Evolutionary conservation across 2,113 vertebrate species (phyloP).

Genomic region (Laticauda colubrina): DNA sequence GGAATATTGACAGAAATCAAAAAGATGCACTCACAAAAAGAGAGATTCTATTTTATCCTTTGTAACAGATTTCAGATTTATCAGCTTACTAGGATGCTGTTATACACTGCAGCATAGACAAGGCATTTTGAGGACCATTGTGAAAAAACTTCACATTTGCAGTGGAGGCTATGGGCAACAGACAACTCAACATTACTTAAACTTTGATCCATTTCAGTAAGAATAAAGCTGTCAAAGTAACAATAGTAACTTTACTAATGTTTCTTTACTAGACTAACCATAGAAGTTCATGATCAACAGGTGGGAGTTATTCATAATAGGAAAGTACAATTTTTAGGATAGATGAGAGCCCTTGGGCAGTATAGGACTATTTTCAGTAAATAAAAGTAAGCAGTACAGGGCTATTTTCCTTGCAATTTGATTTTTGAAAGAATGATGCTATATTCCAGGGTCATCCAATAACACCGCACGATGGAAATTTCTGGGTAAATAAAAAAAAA

Average conservation of each 20-base stretch:
- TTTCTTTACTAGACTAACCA: constrained; percentile 70
- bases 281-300: constrained; percentile 82
- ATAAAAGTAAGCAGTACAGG: neutral
- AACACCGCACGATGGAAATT: too few species aligned
- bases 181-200: rapidly evolving
- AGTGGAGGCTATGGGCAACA: neutral
- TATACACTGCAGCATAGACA: neutral
- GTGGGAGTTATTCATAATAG: constrained; percentile 82
- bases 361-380: neutral
- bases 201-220: constrained; percentile 1
- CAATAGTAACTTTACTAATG: neutral
- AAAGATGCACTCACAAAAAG: neutral
- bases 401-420: neutral
- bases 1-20: neutral
- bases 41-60: neutral
- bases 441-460: too few species aligned
- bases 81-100: neutral
- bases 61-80: neutral
- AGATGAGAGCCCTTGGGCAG: constrained; percentile 86
- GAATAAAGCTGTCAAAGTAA: neutral
- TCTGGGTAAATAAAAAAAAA: too few species aligned
- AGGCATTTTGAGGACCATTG: neutral
- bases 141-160: neutral
- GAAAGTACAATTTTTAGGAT: constrained; percentile 90
- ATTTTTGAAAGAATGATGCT: neutral